Evolutionary conservation across 1,140 invertebrate genomes (phyloP), one percentile per base, ranked within the genome.

Genomic region (Monomorium pharaonis): DNA sequence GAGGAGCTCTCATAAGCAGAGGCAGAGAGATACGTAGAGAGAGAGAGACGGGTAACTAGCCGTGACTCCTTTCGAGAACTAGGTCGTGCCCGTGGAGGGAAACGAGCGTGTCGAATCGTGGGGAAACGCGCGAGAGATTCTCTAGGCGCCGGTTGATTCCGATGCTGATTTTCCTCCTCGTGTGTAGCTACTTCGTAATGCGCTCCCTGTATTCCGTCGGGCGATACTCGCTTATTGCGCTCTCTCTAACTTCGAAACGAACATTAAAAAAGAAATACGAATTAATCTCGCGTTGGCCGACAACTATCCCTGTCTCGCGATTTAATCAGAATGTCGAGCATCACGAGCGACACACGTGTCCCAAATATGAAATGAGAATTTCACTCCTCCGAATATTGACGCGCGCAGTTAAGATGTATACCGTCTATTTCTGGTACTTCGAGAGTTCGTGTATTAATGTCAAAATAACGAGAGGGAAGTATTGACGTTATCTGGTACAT

Each of bases 21-120:
- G 1, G 30, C 37, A 37, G 44, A 56, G n/a, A 44, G 14, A 58
- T 44, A 72, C 37, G 14, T 37, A 47, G 14, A 72, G 1, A n/a
- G n/a, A n/a, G n/a, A n/a, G n/a, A n/a, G n/a, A n/a, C n/a, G n/a
- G 51, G 6, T 51, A 72, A 58, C 62, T 86, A 75, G 86, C 58
- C 63, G 70, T 83, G 77, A 89, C 86, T 89, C 78, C 33, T 62
- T 75, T 49, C 33, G 84, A 51, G 72, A 88, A 77, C 56, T 84
- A 30, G 69, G 16, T 69, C 47, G 60, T 63, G 76, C 67, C 88
- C 67, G 56, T 44, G 84, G 67, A 84, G 85, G 84, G 67, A 86
- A 69, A 74, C 77, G 58, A 84, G 78, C 88, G 78, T 80, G 84
- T 88, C 87, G 65, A 86, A 88, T 75, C 16, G 87, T 16, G n/a